Evolutionary conservation across 2,888 invertebrate species (phyloP).

Genomic region (Eretmocerus hayati): DNA sequence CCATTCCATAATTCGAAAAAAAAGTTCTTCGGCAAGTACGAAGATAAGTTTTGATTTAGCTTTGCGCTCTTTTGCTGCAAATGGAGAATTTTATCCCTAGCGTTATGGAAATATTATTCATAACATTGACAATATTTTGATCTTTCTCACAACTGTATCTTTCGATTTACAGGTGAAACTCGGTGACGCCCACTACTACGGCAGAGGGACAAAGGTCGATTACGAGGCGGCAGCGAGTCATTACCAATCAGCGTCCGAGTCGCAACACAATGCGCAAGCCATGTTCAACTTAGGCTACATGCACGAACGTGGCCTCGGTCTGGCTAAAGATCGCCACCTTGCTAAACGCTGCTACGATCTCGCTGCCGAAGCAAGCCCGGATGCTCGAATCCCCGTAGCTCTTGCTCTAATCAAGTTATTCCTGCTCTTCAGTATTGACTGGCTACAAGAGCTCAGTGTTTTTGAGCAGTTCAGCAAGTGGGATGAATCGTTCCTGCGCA

Average conservation of each 20-base stretch:
- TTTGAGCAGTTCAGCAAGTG: constrained; percentile 54
- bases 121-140: too few species aligned
- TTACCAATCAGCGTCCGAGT: constrained; percentile 87
- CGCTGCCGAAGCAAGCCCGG: constrained; percentile 85
- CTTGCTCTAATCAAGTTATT: constrained; percentile 82
- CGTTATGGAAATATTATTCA: too few species aligned
- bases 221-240: constrained; percentile 87
- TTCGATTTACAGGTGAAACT: constrained; percentile 66
- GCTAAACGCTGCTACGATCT: constrained; percentile 97
- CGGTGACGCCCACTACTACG: constrained; percentile 98
- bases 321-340: constrained; percentile 81
- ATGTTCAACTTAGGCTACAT: constrained; percentile 99
- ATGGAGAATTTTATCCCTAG: too few species aligned
- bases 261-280: constrained; percentile 93
- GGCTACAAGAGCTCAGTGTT: constrained; percentile 61
- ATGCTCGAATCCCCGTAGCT: constrained; percentile 90
- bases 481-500: constrained; percentile 67
- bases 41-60: too few species aligned
- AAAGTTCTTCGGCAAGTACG: too few species aligned
- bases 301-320: constrained; percentile 96
- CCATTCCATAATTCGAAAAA: too few species aligned
- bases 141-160: too few species aligned
- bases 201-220: constrained; percentile 84
- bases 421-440: constrained; percentile 65
- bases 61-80: too few species aligned